Base-by-base conservation (phyloP, 2,888 invertebrate genomes). In the Cataglyphis albicans region DNA sequence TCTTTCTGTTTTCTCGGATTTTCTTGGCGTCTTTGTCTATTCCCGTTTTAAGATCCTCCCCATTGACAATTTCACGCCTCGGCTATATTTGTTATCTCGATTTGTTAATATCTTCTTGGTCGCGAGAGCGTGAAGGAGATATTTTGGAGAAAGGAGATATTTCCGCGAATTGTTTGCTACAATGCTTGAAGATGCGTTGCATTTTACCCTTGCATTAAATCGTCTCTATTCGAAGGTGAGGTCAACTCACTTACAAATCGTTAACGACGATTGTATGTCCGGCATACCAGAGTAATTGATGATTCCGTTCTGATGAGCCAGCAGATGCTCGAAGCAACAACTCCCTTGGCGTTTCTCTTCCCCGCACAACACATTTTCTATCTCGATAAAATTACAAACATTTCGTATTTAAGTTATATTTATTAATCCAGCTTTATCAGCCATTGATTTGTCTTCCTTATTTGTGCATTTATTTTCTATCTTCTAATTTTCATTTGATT, bases 191-290 rank as follows among this genome's bases (percentile, higher is more conserved):
- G 3, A 18, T 44, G 32, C 32, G 72, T 35, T 61, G 32, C 59
- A 59, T 68, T 59, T 57, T 72, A 76, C 15, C 15, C 55, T 67
- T 55, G 38, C 29, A 41, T 57, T 55, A 68, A 68, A 76, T 29
- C n/a, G 78, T 32, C 73, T 57, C 59, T 72, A 70, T 44, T 78
- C 44, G 59, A 59, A 78, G 59, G 57, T 68, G 70, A 80, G 74
- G 44, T 72, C 44, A 73, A 35, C 52, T 59, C 68, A 59, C 59
- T 67, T 59, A 59, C 44, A 70, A 78, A 80, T 80, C 73, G 25
- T 80, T 80, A 78, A 72, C 57, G 12, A 68, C 57, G 73, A n/a
- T 35, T 72, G 18, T 80, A 73, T 73, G 74, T 41, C 59, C 32
- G 73, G 44, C 35, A 59, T 72, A 18, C 59, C 70, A 38, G 35